Conservation (phyloP, 1,140 invertebrate genomes). For the Gryllus bimaculatus region DNA sequence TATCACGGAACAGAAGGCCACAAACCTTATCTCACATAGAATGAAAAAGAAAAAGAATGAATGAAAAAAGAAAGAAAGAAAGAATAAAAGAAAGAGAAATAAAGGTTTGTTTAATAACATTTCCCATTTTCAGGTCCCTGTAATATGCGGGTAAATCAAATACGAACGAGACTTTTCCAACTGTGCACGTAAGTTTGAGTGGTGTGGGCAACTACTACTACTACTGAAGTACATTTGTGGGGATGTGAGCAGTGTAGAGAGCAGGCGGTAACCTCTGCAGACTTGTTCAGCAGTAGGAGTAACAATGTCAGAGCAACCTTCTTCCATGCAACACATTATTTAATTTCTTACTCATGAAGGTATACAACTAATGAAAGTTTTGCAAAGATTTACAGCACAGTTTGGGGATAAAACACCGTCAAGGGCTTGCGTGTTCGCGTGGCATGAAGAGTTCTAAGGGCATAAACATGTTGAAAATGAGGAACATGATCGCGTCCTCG, state of each 20-base stretch:
- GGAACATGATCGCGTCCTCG: constrained; percentile 14
- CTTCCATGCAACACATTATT: not conserved
- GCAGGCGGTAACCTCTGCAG: not conserved
- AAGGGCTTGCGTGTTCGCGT: constrained; percentile 12
- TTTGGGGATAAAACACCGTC: constrained; percentile 17
- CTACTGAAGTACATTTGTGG: not conserved
- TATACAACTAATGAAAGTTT: constrained; percentile 14
- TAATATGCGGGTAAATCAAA: too few species aligned
- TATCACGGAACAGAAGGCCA: too few species aligned
- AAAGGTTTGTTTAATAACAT: too few species aligned
- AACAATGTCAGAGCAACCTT: not conserved
- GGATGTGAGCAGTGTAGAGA: not conserved
- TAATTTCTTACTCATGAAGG: constrained; percentile 17
- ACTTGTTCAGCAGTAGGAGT: not conserved
- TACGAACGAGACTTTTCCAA: too few species aligned
- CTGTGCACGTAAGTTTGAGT: not conserved
- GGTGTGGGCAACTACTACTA: not conserved
- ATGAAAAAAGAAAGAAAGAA: too few species aligned
- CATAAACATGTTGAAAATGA: constrained; percentile 15
- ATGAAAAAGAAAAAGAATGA: too few species aligned
- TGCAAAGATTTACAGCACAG: constrained; percentile 14
- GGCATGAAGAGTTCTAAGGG: constrained; percentile 2
- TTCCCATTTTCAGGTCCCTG: too few species aligned
- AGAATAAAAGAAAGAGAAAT: too few species aligned
- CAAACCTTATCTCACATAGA: too few species aligned